Base-by-base conservation (phyloP, 2,888 invertebrate species). In the Pyrrhia umbra region DNA sequence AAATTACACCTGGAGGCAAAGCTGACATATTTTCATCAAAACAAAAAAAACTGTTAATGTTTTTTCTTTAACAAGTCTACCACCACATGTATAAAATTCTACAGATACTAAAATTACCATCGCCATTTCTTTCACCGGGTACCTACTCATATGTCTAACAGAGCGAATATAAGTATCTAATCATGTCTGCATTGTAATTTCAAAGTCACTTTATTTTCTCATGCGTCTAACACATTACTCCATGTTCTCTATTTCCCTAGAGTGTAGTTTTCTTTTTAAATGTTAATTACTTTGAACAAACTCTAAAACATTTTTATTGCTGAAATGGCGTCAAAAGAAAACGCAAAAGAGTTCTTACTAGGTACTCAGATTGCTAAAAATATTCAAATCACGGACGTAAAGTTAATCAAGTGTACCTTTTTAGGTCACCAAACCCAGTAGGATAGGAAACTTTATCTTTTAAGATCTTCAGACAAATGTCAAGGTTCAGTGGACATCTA, bases 331-430 rank as follows among this genome's bases (percentile, higher is more conserved):
- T 75, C 77, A 66, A 77, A 34, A 70, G 43, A 51, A 45, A 49
- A 25, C 46, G 56, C 37, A 2, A 16, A 49, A 43, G 50, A 68
- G 49, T 43, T 42, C 59, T 43, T 30, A 42, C 49, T 58, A 52
- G 43, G 46, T 64, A 66, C 64, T 56, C 37, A 65, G 65, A 62
- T 55, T 59, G 68, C 80, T 77, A 73, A 75, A 65, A 72, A 69
- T 80, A 87, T 86, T 86, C 79, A 85, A 88, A 88, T 87, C 56
- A 58, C 64, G 55, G 59, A 64, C 77, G 54, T 87, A 79, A 88
- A 87, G 61, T 76, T 68, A 80, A 68, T 78, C 71, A 68, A 77
- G 76, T 75, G 69, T 54, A 60, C 49, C 51, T 75, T 79, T 77
- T 72, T 72, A 68, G 82, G 80, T 76, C 81, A 76, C 60, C 60